Conservation (phyloP, 2,888 invertebrate species). For the Drosophila lacicola region DNA sequence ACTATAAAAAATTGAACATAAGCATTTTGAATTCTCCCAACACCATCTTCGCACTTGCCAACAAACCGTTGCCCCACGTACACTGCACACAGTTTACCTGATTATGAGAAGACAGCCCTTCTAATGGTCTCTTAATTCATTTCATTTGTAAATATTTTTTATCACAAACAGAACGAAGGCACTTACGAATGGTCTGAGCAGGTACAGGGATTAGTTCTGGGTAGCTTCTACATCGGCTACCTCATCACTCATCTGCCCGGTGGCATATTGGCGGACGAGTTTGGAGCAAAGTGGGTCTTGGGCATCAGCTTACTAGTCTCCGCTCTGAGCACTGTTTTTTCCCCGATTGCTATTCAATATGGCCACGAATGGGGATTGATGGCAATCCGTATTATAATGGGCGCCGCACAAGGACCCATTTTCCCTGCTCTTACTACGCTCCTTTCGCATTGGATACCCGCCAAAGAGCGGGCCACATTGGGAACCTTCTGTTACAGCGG, state of each 20-base stretch:
- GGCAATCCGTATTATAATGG: constrained; percentile 89
- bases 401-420: constrained; percentile 92
- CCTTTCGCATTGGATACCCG: constrained; percentile 91
- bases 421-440: constrained; percentile 92
- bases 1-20: no score
- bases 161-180: constrained; percentile 9
- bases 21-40: no score
- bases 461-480: constrained; percentile 90
- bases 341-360: constrained; percentile 23
- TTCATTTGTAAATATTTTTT: no score
- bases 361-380: constrained; percentile 87
- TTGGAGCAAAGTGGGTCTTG: constrained; percentile 92
- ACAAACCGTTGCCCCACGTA: no score
- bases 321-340: constrained; percentile 83
- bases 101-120: no score
- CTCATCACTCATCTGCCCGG: constrained; percentile 92
- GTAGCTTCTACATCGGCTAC: constrained; percentile 93
- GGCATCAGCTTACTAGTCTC: constrained; percentile 91
- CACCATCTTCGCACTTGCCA: no score
- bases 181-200: constrained; percentile 88
- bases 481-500: constrained; percentile 92
- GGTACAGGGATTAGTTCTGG: constrained; percentile 90
- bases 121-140: no score
- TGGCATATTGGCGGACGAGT: constrained; percentile 91
- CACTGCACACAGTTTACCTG: not conserved